phyloP scores from a whole-genome alignment of 1,140 invertebrate genomes.

The Solenopsis invicta region DNA sequence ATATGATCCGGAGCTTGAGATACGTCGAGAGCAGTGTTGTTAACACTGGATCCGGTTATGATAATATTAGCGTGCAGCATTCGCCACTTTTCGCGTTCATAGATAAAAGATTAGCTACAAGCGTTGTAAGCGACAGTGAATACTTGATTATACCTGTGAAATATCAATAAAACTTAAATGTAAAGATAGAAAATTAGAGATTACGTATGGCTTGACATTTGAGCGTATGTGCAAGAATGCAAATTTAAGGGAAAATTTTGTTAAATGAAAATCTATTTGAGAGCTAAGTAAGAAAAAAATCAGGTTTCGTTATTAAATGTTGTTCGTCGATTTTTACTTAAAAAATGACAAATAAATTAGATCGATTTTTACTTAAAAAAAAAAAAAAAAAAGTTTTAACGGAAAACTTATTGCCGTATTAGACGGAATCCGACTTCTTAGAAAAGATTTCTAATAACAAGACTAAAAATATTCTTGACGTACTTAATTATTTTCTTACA shows the following conservation, averaged over 20 bases:
- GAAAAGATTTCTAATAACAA: too few relatives aligned
- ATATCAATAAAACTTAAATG: not conserved
- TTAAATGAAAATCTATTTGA: not conserved
- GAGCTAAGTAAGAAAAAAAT: not conserved
- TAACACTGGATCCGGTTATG: conserved; percentile 54
- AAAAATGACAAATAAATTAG: conserved; percentile 16
- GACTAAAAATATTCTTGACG: too few relatives aligned
- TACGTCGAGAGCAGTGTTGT: conserved; percentile 29
- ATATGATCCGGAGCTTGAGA: conserved; percentile 18
- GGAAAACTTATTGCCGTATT: not conserved
- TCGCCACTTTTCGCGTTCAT: conserved; percentile 19
- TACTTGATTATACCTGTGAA: conserved; percentile 21
- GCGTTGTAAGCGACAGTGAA: not conserved
- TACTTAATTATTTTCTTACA: too few relatives aligned
- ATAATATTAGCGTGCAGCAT: conserved; percentile 42
- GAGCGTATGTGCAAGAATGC: not conserved
- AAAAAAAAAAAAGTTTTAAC: not conserved
- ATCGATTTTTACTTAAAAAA: not conserved
- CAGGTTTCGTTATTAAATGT: not conserved
- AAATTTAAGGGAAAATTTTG: not conserved
- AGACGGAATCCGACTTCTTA: not conserved
- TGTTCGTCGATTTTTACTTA: not conserved
- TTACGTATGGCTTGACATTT: not conserved
- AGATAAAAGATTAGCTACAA: conserved; percentile 42
- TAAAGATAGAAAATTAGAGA: conserved; percentile 26